A percentile compares a stretch with the other conserved stretches of the same genome.
These are phyloP conservation scores for Epinephelus coioides DNA, from an alignment of 2,797 vertebrate genomes.

Conservation along the genomic window DNA sequence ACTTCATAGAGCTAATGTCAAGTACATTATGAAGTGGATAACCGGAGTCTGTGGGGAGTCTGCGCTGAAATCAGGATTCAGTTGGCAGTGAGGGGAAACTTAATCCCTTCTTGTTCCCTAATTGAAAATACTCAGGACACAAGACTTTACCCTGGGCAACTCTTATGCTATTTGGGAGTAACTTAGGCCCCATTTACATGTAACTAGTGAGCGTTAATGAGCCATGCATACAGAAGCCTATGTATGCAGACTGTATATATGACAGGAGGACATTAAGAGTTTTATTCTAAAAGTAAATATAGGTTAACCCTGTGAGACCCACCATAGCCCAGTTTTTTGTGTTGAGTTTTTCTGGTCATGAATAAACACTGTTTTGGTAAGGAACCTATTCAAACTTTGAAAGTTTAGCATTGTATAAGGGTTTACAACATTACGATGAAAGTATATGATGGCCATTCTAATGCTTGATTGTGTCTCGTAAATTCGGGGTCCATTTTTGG, in stretches of 20 bases:
- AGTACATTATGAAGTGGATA: too few species aligned
- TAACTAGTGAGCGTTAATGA: background rate
- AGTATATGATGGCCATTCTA: too few species aligned
- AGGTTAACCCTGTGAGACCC: too few species aligned
- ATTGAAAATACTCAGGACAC: slow-evolving; percentile 32
- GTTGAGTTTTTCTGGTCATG: too few species aligned
- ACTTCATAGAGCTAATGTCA: slow-evolving; percentile 40
- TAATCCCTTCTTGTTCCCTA: slow-evolving; percentile 37
- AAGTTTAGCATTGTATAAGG: too few species aligned
- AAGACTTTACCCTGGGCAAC: background rate
- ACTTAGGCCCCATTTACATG: background rate
- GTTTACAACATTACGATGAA: too few species aligned
- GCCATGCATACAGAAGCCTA: background rate
- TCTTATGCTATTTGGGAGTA: background rate
- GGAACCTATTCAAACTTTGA: too few species aligned
- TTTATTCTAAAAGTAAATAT: background rate
- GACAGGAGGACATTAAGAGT: background rate
- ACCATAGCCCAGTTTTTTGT: too few species aligned
- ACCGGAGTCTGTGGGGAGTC: background rate
- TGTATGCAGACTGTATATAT: background rate
- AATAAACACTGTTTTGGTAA: too few species aligned
- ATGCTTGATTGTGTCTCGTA: too few species aligned
- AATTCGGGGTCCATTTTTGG: too few species aligned
- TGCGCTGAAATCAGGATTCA: slow-evolving; percentile 35
- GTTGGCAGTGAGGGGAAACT: slow-evolving; percentile 24